phyloP scores from a whole-genome alignment of 35 echinoderm and acorn worm species.

The Amphiura filiformis region DNA sequence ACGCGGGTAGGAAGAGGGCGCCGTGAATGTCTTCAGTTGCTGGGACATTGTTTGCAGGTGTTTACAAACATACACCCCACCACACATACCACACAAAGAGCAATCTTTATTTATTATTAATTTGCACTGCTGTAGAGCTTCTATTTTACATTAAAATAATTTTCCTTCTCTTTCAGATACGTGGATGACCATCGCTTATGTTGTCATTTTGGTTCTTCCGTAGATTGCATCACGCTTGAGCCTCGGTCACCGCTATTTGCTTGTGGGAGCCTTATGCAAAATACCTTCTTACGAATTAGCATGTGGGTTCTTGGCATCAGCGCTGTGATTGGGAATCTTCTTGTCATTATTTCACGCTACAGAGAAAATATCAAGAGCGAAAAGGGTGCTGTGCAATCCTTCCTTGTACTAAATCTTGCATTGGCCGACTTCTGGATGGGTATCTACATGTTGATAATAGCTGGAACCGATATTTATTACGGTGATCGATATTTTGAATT shows the following conservation, averaged over 20 bases:
- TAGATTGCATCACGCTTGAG: not conserved
- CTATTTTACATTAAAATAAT: not conserved
- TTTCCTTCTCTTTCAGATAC: not conserved
- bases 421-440: slow-evolving; percentile 75
- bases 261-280: not conserved
- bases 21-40: too few relatives aligned
- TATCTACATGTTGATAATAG: slow-evolving; percentile 50
- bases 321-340: slow-evolving; percentile 1
- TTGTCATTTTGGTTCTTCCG: not conserved
- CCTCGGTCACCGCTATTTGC: not conserved
- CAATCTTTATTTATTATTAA: too few relatives aligned
- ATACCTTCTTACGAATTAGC: not conserved
- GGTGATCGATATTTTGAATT: slow-evolving; percentile 5
- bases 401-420: slow-evolving; percentile 14
- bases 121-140: not conserved
- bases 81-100: too few relatives aligned
- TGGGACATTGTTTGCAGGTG: too few relatives aligned
- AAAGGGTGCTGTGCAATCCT: not conserved
- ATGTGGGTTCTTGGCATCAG: slow-evolving; percentile 11
- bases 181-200: not conserved
- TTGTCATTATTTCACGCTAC: not conserved
- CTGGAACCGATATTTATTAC: slow-evolving; percentile 24
- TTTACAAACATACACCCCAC: too few relatives aligned
- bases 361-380: not conserved
- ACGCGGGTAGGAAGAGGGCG: too few relatives aligned